Conservation (phyloP, 2,113 vertebrate species). For the Rousettus leschenaultii region DNA sequence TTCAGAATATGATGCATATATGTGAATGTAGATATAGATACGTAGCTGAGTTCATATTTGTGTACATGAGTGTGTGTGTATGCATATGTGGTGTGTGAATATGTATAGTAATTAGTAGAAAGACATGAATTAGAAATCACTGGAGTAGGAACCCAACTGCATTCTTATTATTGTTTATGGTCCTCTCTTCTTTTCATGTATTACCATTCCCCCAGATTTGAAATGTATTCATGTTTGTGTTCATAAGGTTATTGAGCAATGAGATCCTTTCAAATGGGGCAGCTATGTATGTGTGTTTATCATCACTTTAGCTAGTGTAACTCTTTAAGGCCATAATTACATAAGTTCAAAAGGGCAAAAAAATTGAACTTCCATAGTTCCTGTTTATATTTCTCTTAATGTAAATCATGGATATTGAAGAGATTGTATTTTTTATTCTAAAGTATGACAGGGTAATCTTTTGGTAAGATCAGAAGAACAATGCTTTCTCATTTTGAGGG, state of each 20-base stretch:
- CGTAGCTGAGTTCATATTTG: background rate
- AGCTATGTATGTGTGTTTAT: background rate
- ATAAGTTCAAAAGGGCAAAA: background rate
- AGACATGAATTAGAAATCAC: background rate
- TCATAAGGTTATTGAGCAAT: background rate
- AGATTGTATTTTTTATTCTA: conserved; percentile 15
- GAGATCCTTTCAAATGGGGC: background rate
- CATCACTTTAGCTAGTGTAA: background rate
- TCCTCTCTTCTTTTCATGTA: background rate
- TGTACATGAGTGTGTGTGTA: background rate
- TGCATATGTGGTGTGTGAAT: background rate
- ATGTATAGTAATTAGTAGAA: background rate
- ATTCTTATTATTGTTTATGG: background rate
- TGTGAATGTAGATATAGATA: background rate
- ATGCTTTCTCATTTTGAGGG: background rate
- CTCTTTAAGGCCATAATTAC: background rate
- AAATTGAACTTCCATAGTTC: background rate
- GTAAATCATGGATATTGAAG: background rate
- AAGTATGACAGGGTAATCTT: background rate
- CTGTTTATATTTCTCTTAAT: conserved; percentile 12
- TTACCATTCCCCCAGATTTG: background rate
- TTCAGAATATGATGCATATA: background rate
- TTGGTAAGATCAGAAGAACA: conserved; percentile 15
- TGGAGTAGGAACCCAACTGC: background rate
- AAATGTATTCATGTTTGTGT: background rate